Evolutionary conservation across 2,797 vertebrate genomes (phyloP), one percentile per base, ranked within the genome.

Genomic region (Sciurus carolinensis): DNA sequence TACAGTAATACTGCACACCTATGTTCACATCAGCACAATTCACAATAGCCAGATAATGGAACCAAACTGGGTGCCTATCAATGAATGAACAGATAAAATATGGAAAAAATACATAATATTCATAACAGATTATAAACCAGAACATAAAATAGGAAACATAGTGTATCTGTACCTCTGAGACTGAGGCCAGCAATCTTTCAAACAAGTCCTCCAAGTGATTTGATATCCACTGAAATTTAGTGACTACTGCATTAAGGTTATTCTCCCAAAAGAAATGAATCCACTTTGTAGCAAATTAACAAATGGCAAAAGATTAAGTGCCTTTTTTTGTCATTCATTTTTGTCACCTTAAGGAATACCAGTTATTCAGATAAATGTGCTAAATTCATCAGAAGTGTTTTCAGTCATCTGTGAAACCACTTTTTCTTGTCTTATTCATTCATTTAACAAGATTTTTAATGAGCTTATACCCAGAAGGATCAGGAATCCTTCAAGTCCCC

Each of bases 371-470:
- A 69, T 81, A 81, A 92, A 3, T 24, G 10, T 72, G 72, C n/a
- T 67, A 90, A 81, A 33, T 44, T 90, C 80, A 54, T 52, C 18
- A 88, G 4, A 33, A 62, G 36, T 84, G 2, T 79, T 89, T 86
- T 93, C 52, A 75, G 26, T 79, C 50, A 69, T 39, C 44, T 80
- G 10, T 95, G 28, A 91, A 85, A 95, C 8, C 39, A 84, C 3
- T 80, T 22, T 73, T 90, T 69, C 47, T 85, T 52, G 14, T 80
- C 83, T 84, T 69, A 42, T 64, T 97, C 47, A 62, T 64, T 92
- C 75, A 75, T 39, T 72, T 44, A 47, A 72, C 50, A 9, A 96
- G 36, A 50, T 52, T 84, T 86, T 79, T 42, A 73, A 80, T 64
- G 42, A 67, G 10, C 22, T 83, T 79, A 36, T 93, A 30, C 1